phyloP scores from a whole-genome alignment of 2,113 vertebrate genomes.

The Meriones unguiculatus region DNA sequence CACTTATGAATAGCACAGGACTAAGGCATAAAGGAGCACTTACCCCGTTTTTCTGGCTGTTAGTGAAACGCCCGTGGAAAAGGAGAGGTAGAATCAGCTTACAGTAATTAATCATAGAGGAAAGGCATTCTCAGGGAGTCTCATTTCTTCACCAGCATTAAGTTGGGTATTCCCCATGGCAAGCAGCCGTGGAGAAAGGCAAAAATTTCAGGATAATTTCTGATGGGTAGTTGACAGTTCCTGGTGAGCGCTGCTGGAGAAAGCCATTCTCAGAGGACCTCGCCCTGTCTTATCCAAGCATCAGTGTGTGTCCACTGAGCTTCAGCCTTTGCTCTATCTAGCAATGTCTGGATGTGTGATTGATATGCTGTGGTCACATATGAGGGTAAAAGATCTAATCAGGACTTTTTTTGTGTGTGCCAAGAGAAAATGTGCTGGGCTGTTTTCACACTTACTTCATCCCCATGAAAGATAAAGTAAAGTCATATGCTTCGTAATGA shows the following conservation, averaged over 20 bases:
- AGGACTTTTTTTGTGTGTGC: neutral
- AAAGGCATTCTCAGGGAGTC: neutral
- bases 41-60: constrained; percentile 36
- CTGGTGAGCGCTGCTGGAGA: neutral
- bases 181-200: neutral
- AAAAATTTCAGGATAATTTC: neutral
- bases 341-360: neutral
- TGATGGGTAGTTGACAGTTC: neutral
- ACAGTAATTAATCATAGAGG: constrained; percentile 28
- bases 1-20: constrained; percentile 84
- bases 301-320: too few relatives aligned
- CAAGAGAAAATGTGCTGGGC: neutral
- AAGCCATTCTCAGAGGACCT: neutral
- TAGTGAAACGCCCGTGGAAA: constrained; percentile 30
- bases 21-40: constrained; percentile 73
- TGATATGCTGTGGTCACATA: neutral
- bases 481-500: neutral
- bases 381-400: neutral
- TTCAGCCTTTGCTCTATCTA: neutral
- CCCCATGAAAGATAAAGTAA: neutral
- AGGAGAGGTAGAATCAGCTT: neutral
- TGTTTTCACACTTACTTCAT: neutral
- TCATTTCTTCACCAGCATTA: constrained; percentile 5
- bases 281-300: neutral
- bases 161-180: neutral